These are phyloP conservation scores for Hoplodrina ambigua DNA, from an alignment of 2,888 invertebrate genomes.

Conservation along the genomic window DNA sequence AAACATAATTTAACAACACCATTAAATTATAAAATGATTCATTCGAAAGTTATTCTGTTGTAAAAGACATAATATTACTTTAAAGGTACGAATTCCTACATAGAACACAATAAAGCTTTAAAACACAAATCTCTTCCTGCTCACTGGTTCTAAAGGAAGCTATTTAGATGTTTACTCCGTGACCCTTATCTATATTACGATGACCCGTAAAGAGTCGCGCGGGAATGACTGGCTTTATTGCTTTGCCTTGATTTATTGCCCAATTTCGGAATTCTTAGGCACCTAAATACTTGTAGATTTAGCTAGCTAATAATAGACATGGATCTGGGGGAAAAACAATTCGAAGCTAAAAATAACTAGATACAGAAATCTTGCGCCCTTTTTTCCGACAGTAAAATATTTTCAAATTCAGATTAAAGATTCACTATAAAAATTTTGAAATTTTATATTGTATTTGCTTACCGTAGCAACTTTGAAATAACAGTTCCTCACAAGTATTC, in stretches of 20 bases:
- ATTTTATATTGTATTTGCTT: too few relatives aligned
- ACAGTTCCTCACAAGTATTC: not conserved
- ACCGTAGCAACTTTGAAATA: not conserved
- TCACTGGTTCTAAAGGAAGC: slow-evolving; percentile 1
- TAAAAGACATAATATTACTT: not conserved
- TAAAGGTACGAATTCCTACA: not conserved
- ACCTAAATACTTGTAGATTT: not conserved
- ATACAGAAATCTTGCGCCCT: too few relatives aligned
- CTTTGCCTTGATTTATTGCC: slow-evolving; percentile 25
- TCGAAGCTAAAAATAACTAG: not conserved
- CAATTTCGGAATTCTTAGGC: not conserved
- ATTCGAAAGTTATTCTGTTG: too few relatives aligned
- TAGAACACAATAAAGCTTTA: not conserved
- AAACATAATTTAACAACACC: too few relatives aligned
- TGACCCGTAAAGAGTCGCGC: slow-evolving; percentile 10
- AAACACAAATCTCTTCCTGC: not conserved
- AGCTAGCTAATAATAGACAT: not conserved
- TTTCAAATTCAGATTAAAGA: too few relatives aligned
- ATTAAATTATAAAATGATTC: too few relatives aligned
- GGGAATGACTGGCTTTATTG: slow-evolving; percentile 26
- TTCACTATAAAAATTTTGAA: too few relatives aligned
- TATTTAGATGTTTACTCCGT: slow-evolving; percentile 32
- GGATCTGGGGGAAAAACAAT: not conserved
- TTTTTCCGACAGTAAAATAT: too few relatives aligned
- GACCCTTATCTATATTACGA: slow-evolving; percentile 21